Base-by-base conservation (phyloP, 2,113 vertebrate genomes). In the Rattus norvegicus region DNA sequence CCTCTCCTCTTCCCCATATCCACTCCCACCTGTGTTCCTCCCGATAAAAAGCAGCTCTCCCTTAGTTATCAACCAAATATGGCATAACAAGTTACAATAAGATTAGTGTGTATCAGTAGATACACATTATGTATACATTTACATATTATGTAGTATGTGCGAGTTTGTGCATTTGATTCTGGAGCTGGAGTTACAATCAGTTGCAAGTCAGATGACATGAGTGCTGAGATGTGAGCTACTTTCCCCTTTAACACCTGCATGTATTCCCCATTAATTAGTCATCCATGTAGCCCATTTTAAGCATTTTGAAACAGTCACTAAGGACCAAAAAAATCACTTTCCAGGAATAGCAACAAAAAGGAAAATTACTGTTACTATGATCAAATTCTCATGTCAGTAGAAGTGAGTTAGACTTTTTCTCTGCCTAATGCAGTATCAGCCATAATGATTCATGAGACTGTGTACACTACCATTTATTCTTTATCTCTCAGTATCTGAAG, bases 381-480 rank as follows among this genome's bases (percentile, higher is more conserved):
- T 87, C 12, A 49, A 79, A 86, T 92, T 91, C 12, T 43, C 4
- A 17, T 73, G 5, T 90, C 69, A 70, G 43, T 67, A n/a, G 22
- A 26, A 19, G 16, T 61, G 13, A 49, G 24, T 19, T 70, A 49
- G 7, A 8, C 20, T 83, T 69, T 76, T 26, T 9, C 70, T 59
- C 10, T 28, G 56, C 30, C 54, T 8, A 56, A 30, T 33, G 16
- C 8, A 33, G 11, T 39, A 85, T 1, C 26, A 67, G 4, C 33
- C 84, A 88, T 47, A 70, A 19, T 3, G 30, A 73, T 6, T 69
- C 33, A 0, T 20, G 52, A 56, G 14, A 24, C 9, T 59, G 22
- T 67, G 3, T 9, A 14, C 0, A 20, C 9, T 54, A 19, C 0
- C 0, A 22, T 7, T 70, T 26, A 73, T 24, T 0, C 5, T 10